phyloP scores from a whole-genome alignment of 2,888 invertebrate species.

The Perithous albicinctus region DNA sequence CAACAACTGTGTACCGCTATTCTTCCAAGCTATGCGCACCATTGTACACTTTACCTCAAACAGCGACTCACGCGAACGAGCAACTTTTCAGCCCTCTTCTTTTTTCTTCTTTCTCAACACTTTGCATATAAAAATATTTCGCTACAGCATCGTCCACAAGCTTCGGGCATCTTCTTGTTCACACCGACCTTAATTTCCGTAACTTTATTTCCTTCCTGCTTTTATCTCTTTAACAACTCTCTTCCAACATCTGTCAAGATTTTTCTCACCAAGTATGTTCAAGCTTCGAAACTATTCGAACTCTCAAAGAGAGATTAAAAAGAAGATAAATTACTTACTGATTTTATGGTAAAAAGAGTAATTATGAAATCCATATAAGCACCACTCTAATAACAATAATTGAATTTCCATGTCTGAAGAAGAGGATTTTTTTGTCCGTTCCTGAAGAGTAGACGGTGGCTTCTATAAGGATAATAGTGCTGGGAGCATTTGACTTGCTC shows the following conservation, averaged over 20 bases:
- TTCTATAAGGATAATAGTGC: no score
- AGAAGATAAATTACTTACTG: background rate
- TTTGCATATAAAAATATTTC: slow-evolving; percentile 20
- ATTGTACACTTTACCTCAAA: background rate
- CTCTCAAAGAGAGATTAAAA: background rate
- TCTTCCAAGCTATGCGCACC: background rate
- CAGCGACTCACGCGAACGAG: background rate
- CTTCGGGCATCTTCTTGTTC: slow-evolving; percentile 9
- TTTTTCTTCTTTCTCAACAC: background rate
- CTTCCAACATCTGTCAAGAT: background rate
- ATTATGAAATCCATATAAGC: no score
- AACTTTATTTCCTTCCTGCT: background rate
- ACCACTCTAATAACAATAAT: no score
- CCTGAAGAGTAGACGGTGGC: no score
- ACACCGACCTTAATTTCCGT: background rate
- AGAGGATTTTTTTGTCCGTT: no score
- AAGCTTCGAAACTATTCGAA: background rate
- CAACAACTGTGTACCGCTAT: slow-evolving; percentile 13
- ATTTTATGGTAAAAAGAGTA: no score
- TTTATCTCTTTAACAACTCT: background rate
- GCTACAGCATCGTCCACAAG: slow-evolving; percentile 17
- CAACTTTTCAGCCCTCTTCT: background rate
- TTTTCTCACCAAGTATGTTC: background rate
- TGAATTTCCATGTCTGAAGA: no score
- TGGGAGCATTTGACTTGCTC: no score